Evolutionary conservation across 2,888 invertebrate genomes (phyloP), one percentile per base, ranked within the genome.

Genomic region (Andrena dorsata): DNA sequence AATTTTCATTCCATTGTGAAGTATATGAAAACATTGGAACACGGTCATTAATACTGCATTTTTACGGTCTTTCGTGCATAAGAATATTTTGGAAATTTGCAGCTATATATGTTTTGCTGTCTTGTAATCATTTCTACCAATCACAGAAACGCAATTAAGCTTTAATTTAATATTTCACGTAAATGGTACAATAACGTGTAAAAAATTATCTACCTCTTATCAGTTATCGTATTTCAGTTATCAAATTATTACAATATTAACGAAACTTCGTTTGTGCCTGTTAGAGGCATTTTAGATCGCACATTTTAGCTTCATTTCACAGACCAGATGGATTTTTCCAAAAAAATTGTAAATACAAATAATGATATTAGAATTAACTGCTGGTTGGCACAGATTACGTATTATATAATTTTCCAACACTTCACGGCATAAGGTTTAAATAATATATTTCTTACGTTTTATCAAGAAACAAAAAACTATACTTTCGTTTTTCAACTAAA

Each of bases 361-460:
- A 51, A 51, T 51, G 51, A 2, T 51, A 51, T 20, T 8, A 0
- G 20, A 51, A 51, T 20, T n/a, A 51, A 51, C 51, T n/a, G 6
- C 16, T 20, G 20, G 6, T n/a, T 51, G 20, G 7, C 20, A 7
- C 8, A 51, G 51, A n/a, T 32, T 63, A 26, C 10, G 8, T 26
- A n/a, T 61, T n/a, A 6, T 10, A 23, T 28, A 32, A 7, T 16
- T 49, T 1, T 26, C 7, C 26, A 8, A 61, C 5, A 26, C 30
- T 35, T 75, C n/a, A 20, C 66, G 61, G 63, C 61, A 75, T 56
- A 68, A 53, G 30, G 26, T 35, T 72, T 35, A n/a, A 32, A 32
- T 10, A 58, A 10, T 23, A 10, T n/a, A 23, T 23, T n/a, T n/a
- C 3, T 20, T 35, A 10, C 26, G 2, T 56, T 76, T 72, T 53